phyloP scores from a whole-genome alignment of 37 sponge, comb jelly and placozoan species.

The Geodia barretti region DNA sequence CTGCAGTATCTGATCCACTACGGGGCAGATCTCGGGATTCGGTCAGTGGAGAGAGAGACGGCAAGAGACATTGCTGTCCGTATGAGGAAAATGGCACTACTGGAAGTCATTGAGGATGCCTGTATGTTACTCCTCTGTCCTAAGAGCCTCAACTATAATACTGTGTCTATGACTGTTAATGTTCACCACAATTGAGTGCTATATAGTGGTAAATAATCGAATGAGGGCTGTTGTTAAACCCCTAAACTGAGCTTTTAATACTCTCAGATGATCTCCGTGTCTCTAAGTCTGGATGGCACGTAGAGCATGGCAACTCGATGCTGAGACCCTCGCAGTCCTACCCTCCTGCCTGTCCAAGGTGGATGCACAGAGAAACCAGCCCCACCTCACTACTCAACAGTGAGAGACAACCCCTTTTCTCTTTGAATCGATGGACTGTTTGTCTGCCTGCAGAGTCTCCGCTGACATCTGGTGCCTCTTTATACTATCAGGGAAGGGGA shows the following conservation, averaged over 20 bases:
- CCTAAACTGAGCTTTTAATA: too few species aligned
- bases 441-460: neutral
- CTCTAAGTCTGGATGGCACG: neutral
- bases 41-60: constrained; percentile 2
- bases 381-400: neutral
- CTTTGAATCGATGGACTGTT: neutral
- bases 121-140: constrained; percentile 27
- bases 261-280: neutral
- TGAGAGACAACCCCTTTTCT: neutral
- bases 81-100: constrained; percentile 13
- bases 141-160: too few species aligned
- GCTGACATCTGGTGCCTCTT: constrained; percentile 3
- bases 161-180: too few species aligned
- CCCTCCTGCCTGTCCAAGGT: constrained; percentile 2
- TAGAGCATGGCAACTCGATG: neutral
- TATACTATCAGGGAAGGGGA: constrained; percentile 1
- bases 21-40: constrained; percentile 23
- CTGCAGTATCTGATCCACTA: constrained; percentile 31
- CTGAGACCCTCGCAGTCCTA: constrained; percentile 9
- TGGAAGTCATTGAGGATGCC: constrained; percentile 27
- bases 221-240: too few species aligned
- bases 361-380: constrained; percentile 13
- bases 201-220: too few species aligned
- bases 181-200: too few species aligned
- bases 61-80: constrained; percentile 34